phyloP scores from a whole-genome alignment of 2,888 invertebrate species.

The Ornithoptera alexandrae region DNA sequence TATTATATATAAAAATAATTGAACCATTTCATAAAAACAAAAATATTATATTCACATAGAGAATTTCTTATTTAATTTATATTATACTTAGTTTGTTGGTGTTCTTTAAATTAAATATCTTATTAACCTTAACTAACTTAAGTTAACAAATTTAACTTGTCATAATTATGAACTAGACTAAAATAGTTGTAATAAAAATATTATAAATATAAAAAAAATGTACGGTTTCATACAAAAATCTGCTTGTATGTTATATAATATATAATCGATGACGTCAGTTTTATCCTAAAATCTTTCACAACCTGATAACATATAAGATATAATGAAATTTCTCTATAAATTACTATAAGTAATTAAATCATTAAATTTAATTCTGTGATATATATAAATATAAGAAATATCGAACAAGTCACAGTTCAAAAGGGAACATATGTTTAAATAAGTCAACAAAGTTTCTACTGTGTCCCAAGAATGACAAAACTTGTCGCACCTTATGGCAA shows the following conservation, averaged over 20 bases:
- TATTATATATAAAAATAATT: no score
- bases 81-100: no score
- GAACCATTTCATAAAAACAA: no score
- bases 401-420: conserved; percentile 7
- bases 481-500: conserved; percentile 13
- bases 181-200: no score
- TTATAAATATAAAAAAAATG: no score
- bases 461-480: conserved; percentile 14
- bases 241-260: not conserved
- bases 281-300: not conserved
- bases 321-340: not conserved
- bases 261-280: not conserved
- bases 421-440: conserved; percentile 10
- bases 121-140: no score
- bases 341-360: not conserved
- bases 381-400: not conserved
- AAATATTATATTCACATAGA: no score
- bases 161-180: no score
- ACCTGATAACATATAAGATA: not conserved
- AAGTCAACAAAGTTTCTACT: conserved; percentile 1
- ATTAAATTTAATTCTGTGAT: not conserved
- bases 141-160: no score
- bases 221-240: no score
- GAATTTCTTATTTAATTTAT: no score
- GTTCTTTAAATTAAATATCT: no score